These are phyloP conservation scores for Xenentodon cancila DNA, from an alignment of 2,797 vertebrate species.

Conservation along the genomic window DNA sequence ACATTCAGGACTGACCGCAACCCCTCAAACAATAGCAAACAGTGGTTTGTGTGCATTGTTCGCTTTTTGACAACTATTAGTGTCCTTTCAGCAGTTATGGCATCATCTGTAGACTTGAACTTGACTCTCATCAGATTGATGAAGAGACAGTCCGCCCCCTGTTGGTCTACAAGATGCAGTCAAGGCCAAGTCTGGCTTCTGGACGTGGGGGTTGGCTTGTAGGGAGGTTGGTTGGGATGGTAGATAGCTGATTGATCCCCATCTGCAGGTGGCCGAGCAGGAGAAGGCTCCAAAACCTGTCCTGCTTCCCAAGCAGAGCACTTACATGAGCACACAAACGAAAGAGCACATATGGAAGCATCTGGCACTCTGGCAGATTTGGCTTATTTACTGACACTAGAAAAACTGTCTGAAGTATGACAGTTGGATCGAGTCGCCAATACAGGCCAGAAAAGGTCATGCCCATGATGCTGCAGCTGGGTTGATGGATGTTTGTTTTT, in stretches of 20 bases:
- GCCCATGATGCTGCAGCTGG: not conserved
- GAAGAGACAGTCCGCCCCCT: conserved; percentile 61
- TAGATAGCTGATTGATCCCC: conserved; percentile 75
- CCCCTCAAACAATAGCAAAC: not conserved
- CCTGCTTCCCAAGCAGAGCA: conserved; percentile 74
- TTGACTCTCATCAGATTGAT: conserved; percentile 47
- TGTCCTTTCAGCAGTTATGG: conserved; percentile 17
- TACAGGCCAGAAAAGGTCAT: not conserved
- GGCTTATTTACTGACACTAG: conserved; percentile 26
- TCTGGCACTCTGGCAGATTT: conserved; percentile 28
- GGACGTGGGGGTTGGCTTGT: conserved; percentile 38
- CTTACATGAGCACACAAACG: conserved; percentile 28
- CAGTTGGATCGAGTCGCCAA: not conserved
- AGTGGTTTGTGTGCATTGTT: conserved; percentile 13
- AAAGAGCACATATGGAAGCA: conserved; percentile 27
- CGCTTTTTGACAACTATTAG: conserved; percentile 10
- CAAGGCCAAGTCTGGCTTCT: conserved; percentile 45
- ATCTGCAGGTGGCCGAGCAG: conserved; percentile 78
- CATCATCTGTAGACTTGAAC: conserved; percentile 44
- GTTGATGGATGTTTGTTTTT: conserved; percentile 3
- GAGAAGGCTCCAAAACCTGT: conserved; percentile 64
- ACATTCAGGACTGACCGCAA: not conserved
- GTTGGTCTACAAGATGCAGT: conserved; percentile 52
- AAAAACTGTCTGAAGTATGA: conserved; percentile 31
- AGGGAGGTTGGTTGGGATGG: conserved; percentile 38